A percentile compares a stretch with the other conserved stretches of the same genome.
These are phyloP conservation scores for Rhinatrema bivittatum DNA, from an alignment of 2,797 vertebrate species.

Conservation along the genomic window DNA sequence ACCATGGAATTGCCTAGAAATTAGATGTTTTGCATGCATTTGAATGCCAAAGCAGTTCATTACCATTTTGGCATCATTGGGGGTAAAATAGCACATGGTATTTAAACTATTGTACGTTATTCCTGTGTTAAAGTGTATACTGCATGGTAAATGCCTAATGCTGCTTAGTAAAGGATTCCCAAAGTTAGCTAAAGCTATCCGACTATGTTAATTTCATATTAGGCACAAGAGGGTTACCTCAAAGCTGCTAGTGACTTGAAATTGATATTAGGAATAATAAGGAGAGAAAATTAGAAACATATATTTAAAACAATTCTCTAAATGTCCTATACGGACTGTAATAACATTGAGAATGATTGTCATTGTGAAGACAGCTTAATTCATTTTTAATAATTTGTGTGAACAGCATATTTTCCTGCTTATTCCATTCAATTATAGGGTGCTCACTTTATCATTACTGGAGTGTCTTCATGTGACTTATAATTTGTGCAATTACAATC, in stretches of 20 bases:
- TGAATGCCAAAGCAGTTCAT: no score
- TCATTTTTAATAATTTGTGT: slow-evolving; percentile 75
- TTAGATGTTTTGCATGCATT: no score
- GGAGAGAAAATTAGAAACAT: slow-evolving; percentile 44
- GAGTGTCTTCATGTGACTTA: slow-evolving; percentile 85
- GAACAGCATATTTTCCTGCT: slow-evolving; percentile 73
- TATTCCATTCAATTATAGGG: slow-evolving; percentile 79
- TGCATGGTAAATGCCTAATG: no score
- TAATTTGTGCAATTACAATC: slow-evolving; percentile 87
- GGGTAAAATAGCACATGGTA: no score
- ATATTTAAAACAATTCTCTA: slow-evolving; percentile 38
- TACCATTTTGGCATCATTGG: no score
- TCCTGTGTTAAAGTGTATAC: no score
- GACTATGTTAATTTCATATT: slow-evolving; percentile 37
- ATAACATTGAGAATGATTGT: slow-evolving; percentile 61
- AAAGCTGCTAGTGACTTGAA: slow-evolving; percentile 42
- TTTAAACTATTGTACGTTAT: no score
- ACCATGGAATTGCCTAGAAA: no score
- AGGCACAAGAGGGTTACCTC: slow-evolving; percentile 39
- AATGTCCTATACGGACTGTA: slow-evolving; percentile 56
- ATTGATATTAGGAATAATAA: slow-evolving; percentile 43
- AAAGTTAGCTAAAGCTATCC: slow-evolving; percentile 25
- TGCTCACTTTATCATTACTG: slow-evolving; percentile 76
- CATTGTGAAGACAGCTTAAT: slow-evolving; percentile 73
- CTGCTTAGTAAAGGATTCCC: no score